Base-by-base conservation (phyloP, 2,797 vertebrate species). In the Emys orbicularis region DNA sequence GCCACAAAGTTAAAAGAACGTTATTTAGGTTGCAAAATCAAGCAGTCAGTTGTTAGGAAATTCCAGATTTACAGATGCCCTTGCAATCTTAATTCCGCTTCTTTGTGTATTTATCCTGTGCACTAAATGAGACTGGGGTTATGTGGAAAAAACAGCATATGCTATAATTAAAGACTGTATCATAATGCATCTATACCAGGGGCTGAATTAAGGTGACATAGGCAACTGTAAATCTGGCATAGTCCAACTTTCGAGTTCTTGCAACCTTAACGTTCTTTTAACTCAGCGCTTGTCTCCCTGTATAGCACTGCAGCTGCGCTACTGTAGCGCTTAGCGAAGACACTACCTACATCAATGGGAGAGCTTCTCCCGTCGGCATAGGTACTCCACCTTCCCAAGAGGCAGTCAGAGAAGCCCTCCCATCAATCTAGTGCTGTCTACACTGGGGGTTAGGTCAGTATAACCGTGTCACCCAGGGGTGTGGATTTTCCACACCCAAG, bases 1-100 rank as follows among this genome's bases (percentile, higher is more conserved):
- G 18, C 16, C 0, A 0, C 0, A 2, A 53, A 1, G 2, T 0
- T 11, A 18, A 65, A 65, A 79, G 83, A 76, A 29, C 72, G 56
- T 44, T 57, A 0, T 5, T 61, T 23, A 4, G 41, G 6, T 7
- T 49, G 44, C 65, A 57, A 89, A 82, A 50, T 2, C 84, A 84
- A 2, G n/a, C 12, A 8, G 7, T 23, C 3, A 12, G 53, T 79
- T 12, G 68, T 6, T 23, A 27, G 41, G 37, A 56, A 81, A 80
- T 50, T 59, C 83, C 80, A 84, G 19, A 21, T 29, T 31, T 47
- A 31, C 59, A 19, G 52, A 84, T 11, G 0, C 44, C 81, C 82
- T 83, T 56, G 54, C 21, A 61, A 3, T 49, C 29, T 21, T 47
- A 88, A 0, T 16, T 47, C 72, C 50, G 3, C 4, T 44, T 12